Evolutionary conservation across 2,113 vertebrate genomes (phyloP).

Genomic region (Apaloderma vittatum): DNA sequence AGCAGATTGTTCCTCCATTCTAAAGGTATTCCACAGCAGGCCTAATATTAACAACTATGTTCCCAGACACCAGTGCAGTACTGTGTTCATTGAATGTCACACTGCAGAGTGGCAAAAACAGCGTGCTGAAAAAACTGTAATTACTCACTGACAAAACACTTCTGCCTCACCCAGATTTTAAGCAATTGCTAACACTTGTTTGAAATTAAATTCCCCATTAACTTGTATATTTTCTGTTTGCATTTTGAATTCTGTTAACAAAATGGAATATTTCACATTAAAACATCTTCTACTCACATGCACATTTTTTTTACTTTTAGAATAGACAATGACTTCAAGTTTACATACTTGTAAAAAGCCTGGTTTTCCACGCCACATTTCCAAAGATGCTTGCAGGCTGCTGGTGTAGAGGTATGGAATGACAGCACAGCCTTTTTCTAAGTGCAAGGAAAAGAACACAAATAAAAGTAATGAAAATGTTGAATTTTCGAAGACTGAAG

Average conservation of each 20-base stretch:
- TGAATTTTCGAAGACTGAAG: not conserved
- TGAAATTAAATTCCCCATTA: not conserved
- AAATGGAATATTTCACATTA: not conserved
- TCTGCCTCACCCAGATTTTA: not conserved
- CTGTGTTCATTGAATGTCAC: not conserved
- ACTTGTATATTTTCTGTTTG: not conserved
- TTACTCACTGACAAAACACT: not conserved
- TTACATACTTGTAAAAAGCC: constrained; percentile 97
- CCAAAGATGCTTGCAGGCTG: constrained; percentile 98
- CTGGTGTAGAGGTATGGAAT: constrained; percentile 97
- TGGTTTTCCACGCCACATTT: constrained; percentile 98
- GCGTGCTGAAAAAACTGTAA: not conserved
- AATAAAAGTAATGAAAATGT: not conserved
- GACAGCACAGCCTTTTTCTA: constrained; percentile 96
- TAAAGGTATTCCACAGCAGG: not conserved
- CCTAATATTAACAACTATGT: not conserved
- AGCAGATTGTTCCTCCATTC: not conserved
- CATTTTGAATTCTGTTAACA: not conserved
- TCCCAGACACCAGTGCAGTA: not conserved
- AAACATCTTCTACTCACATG: not conserved
- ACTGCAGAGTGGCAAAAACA: not conserved
- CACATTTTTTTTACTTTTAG: not conserved
- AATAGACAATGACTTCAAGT: not conserved
- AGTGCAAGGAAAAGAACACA: constrained; percentile 67
- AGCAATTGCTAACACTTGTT: not conserved